These are phyloP conservation scores for Salarias fasciatus DNA, from an alignment of 2,797 vertebrate genomes.

Conservation along the genomic window DNA sequence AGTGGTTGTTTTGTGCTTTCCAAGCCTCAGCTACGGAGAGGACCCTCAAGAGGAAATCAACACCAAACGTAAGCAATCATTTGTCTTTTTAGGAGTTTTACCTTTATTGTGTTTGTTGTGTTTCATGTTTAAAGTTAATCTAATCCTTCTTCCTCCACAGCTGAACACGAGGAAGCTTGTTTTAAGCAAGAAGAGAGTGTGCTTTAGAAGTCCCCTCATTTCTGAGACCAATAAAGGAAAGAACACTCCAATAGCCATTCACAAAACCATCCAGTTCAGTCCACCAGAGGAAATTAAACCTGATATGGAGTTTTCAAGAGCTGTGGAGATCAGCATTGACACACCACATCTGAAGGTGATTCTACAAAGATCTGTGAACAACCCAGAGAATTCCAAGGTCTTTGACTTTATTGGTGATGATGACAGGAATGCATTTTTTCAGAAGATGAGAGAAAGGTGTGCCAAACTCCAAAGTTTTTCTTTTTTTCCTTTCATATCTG, in stretches of 20 bases:
- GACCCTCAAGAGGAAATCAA: slow-evolving; percentile 12
- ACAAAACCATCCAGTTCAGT: background rate
- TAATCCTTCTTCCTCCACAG: slow-evolving; percentile 34
- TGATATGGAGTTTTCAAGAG: background rate
- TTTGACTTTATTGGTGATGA: slow-evolving; percentile 66
- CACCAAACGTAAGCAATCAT: slow-evolving; percentile 39
- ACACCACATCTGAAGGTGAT: background rate
- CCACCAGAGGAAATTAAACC: background rate
- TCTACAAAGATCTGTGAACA: slow-evolving; percentile 16
- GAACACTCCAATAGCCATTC: background rate
- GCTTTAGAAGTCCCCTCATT: slow-evolving; percentile 61
- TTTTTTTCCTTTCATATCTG: slow-evolving; percentile 62
- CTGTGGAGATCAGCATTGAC: background rate
- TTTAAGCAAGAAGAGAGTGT: slow-evolving; percentile 70
- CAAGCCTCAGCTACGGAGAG: slow-evolving; percentile 22
- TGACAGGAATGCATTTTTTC: slow-evolving; percentile 60
- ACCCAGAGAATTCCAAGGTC: slow-evolving; percentile 43
- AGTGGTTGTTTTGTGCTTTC: too few relatives aligned
- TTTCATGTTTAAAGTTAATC: background rate
- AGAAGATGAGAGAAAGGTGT: slow-evolving; percentile 43
- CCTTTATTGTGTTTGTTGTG: too few relatives aligned
- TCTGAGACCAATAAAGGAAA: background rate
- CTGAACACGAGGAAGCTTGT: slow-evolving; percentile 26
- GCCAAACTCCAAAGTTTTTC: slow-evolving; percentile 33
- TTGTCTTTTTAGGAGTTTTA: too few relatives aligned